phyloP scores from a whole-genome alignment of 1,140 invertebrate genomes.

The Ceratina calcarata region DNA sequence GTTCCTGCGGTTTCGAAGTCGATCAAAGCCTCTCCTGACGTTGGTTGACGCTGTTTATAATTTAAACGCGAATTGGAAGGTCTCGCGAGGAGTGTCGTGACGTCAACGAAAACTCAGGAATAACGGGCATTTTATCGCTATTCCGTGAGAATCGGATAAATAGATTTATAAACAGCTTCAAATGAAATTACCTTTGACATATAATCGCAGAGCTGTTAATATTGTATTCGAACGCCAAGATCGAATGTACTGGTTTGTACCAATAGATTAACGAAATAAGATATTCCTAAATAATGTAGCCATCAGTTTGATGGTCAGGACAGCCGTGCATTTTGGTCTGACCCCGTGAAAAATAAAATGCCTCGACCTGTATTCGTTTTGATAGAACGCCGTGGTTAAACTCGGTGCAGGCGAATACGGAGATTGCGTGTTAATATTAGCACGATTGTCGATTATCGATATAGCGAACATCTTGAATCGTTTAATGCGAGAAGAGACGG shows the following conservation, averaged over 20 bases:
- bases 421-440: constrained; percentile 62
- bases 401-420: constrained; percentile 46
- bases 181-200: too few relatives aligned
- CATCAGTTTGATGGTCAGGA: background rate
- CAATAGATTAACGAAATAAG: background rate
- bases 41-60: constrained; percentile 70
- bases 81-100: background rate
- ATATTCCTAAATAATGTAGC: constrained; percentile 7
- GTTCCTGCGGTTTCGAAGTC: constrained; percentile 48
- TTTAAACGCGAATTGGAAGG: constrained; percentile 62
- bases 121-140: background rate
- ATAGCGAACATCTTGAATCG: constrained; percentile 38
- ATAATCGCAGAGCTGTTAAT: background rate
- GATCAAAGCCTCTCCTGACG: constrained; percentile 59
- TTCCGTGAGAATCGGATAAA: background rate
- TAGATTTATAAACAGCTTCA: background rate
- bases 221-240: background rate
- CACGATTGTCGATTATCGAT: constrained; percentile 54
- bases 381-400: constrained; percentile 56
- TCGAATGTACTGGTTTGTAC: background rate
- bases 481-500: constrained; percentile 37
- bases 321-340: constrained; percentile 31
- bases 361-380: constrained; percentile 62
- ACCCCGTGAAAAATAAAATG: constrained; percentile 57
- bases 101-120: too few relatives aligned